Conservation (phyloP, 2,797 vertebrate species). For the Carcharodon carcharias region DNA sequence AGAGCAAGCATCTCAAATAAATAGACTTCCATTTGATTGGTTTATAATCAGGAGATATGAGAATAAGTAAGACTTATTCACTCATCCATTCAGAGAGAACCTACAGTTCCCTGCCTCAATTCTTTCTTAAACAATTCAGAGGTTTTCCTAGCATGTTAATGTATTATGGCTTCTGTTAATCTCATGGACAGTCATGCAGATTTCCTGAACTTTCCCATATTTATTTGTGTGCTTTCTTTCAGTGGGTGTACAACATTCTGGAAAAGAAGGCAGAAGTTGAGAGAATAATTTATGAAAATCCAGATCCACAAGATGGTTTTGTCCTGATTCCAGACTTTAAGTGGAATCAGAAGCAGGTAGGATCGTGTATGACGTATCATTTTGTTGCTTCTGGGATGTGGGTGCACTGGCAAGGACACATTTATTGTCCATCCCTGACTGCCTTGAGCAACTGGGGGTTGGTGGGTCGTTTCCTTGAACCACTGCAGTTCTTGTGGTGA, state of each 20-base stretch:
- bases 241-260: constrained; percentile 96
- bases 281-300: constrained; percentile 78
- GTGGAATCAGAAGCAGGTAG: constrained; percentile 93
- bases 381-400: background rate
- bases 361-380: background rate
- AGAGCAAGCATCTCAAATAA: background rate
- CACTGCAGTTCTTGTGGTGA: background rate
- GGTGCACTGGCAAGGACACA: background rate
- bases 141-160: background rate
- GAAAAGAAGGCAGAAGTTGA: constrained; percentile 89
- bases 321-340: constrained; percentile 89
- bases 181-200: background rate
- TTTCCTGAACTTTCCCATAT: background rate
- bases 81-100: background rate
- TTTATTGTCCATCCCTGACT: background rate
- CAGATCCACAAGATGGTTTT: constrained; percentile 72
- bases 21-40: background rate
- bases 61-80: background rate
- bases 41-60: background rate
- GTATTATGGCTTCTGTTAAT: background rate
- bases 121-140: background rate
- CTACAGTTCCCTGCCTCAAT: background rate
- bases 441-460: background rate
- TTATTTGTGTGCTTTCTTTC: constrained; percentile 41
- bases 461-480: background rate